These are phyloP conservation scores for Istiophorus platypterus DNA, from an alignment of 2,113 vertebrate species.

Conservation along the genomic window DNA sequence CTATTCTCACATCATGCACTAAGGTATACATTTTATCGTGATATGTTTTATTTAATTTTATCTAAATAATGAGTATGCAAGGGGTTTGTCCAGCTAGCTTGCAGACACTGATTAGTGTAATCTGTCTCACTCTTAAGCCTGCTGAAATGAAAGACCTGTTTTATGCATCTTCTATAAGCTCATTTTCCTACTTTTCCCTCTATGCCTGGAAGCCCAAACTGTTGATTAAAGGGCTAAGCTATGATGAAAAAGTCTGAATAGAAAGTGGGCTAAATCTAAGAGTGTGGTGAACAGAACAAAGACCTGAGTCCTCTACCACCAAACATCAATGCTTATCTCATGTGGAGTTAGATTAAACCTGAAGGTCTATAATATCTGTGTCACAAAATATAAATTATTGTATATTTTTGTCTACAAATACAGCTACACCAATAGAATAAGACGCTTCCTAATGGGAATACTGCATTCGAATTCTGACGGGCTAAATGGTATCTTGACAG, in stretches of 20 bases:
- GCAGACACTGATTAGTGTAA: slow-evolving; percentile 28
- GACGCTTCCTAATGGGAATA: slow-evolving; percentile 16
- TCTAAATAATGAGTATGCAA: background rate
- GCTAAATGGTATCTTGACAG: slow-evolving; percentile 19
- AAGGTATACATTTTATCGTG: background rate
- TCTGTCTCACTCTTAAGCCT: slow-evolving; percentile 43
- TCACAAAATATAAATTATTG: background rate
- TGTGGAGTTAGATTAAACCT: background rate
- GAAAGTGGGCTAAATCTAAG: slow-evolving; percentile 5
- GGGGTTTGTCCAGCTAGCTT: slow-evolving; percentile 1
- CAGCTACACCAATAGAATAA: background rate
- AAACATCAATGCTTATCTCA: slow-evolving; percentile 11
- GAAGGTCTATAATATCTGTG: background rate
- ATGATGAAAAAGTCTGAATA: slow-evolving; percentile 18
- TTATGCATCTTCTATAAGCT: slow-evolving; percentile 39
- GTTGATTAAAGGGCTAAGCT: slow-evolving; percentile 31
- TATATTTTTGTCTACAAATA: background rate
- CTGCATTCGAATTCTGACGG: slow-evolving; percentile 13
- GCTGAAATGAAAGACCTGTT: slow-evolving; percentile 33
- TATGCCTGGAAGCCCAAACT: slow-evolving; percentile 3
- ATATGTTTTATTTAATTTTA: background rate
- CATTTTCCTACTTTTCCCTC: slow-evolving; percentile 22
- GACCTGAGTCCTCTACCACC: slow-evolving; percentile 22
- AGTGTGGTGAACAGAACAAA: slow-evolving; percentile 16
- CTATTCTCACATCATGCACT: background rate